These are phyloP conservation scores for Anguilla japonica DNA, from an alignment of 2,113 vertebrate species.

Conservation along the genomic window DNA sequence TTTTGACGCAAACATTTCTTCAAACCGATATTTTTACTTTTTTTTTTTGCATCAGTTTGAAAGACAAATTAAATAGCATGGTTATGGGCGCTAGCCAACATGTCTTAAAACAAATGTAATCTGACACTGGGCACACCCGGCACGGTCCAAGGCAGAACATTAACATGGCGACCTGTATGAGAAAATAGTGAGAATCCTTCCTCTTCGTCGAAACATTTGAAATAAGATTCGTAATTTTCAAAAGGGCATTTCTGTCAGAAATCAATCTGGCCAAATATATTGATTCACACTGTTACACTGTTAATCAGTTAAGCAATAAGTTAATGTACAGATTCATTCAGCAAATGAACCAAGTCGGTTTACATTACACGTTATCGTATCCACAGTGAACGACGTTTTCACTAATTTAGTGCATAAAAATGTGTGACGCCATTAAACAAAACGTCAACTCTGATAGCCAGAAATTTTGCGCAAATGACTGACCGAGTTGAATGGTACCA, in stretches of 20 bases:
- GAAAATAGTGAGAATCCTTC: neutral
- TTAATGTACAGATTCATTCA: neutral
- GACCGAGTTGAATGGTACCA: neutral
- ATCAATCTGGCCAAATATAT: neutral
- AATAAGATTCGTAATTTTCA: neutral
- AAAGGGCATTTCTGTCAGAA: neutral
- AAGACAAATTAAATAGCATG: too few species aligned
- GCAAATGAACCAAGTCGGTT: neutral
- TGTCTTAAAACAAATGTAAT: too few species aligned
- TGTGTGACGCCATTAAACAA: too few species aligned
- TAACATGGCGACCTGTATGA: too few species aligned
- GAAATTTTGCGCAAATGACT: neutral
- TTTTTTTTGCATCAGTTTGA: too few species aligned
- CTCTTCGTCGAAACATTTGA: neutral
- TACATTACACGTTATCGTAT: neutral
- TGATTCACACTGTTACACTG: neutral
- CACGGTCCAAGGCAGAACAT: too few species aligned
- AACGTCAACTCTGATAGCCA: too few species aligned
- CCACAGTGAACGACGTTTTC: too few species aligned
- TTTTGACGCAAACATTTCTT: neutral
- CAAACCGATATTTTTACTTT: neutral
- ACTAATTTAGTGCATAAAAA: too few species aligned
- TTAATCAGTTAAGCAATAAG: neutral
- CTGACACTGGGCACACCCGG: too few species aligned
- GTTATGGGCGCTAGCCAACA: too few species aligned